These are phyloP conservation scores for Stigmatopora argus DNA, from an alignment of 2,113 vertebrate species.

Conservation along the genomic window DNA sequence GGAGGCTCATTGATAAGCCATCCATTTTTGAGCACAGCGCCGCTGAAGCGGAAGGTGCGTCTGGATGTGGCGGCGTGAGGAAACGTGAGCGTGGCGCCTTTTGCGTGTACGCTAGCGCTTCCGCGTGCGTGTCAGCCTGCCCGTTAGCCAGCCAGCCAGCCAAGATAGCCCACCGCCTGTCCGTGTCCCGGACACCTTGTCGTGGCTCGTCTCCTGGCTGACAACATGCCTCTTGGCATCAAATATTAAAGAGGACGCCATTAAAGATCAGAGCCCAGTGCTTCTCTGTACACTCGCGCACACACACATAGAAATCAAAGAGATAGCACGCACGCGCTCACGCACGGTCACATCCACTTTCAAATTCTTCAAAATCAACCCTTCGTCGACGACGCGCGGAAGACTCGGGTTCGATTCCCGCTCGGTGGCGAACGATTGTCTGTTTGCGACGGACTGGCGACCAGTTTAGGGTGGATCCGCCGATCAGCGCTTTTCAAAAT, in stretches of 20 bases:
- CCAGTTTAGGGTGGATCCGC: too few species aligned
- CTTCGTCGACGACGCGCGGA: too few species aligned
- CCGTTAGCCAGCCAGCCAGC: too few species aligned
- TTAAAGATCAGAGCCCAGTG: conserved; percentile 60
- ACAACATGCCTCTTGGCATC: conserved; percentile 50
- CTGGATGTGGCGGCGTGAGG: conserved; percentile 34
- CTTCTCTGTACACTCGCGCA: conserved; percentile 1
- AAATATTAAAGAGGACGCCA: conserved; percentile 65
- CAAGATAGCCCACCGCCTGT: conserved; percentile 45
- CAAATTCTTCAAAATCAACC: neutral
- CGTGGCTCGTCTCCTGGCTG: conserved; percentile 44
- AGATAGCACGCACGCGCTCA: neutral
- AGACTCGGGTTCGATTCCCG: too few species aligned
- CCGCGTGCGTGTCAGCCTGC: conserved; percentile 3
- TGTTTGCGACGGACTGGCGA: too few species aligned
- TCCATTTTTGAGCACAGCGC: too few species aligned
- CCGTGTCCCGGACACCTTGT: conserved; percentile 31
- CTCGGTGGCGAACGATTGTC: too few species aligned
- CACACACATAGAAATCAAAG: neutral
- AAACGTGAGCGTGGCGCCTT: conserved; percentile 12
- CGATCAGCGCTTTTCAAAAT: too few species aligned
- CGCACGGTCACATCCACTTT: neutral
- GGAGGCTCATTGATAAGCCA: too few species aligned
- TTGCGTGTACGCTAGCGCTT: conserved; percentile 8
- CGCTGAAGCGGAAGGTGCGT: neutral